phyloP scores from a whole-genome alignment of 2,797 vertebrate genomes.

The Malacoraja senta region DNA sequence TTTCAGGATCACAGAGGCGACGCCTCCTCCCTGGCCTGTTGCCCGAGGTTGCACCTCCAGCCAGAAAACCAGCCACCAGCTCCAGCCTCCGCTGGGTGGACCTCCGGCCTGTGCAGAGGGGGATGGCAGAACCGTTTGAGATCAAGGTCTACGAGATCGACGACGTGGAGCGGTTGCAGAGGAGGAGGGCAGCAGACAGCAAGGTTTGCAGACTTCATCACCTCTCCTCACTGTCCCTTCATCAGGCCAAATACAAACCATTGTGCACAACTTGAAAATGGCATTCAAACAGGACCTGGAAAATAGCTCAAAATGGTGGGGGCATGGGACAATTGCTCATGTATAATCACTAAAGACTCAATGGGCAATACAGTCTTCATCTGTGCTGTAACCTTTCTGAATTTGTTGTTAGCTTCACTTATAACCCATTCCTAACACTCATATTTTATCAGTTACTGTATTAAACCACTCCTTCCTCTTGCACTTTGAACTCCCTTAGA shows the following conservation, averaged over 20 bases:
- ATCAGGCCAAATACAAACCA: too few species aligned
- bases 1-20: constrained; percentile 70
- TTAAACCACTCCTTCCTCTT: background rate
- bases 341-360: too few species aligned
- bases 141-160: constrained; percentile 95
- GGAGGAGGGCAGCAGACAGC: constrained; percentile 68
- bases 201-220: constrained; percentile 58
- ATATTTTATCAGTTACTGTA: background rate
- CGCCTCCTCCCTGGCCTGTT: constrained; percentile 77
- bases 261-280: too few species aligned
- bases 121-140: constrained; percentile 79
- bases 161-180: constrained; percentile 77
- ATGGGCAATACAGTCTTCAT: too few species aligned
- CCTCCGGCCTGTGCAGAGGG: constrained; percentile 69
- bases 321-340: too few species aligned
- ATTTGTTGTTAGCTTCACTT: too few species aligned
- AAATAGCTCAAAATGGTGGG: too few species aligned
- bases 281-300: too few species aligned
- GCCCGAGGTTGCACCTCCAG: constrained; percentile 64
- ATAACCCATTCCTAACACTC: background rate
- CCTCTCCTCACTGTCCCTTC: background rate
- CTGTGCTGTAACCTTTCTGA: too few species aligned
- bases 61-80: constrained; percentile 65
- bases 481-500: too few species aligned
- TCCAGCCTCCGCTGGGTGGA: constrained; percentile 75